These are phyloP conservation scores for Meiosimyza decipiens DNA, from an alignment of 2,888 invertebrate species.

Conservation along the genomic window DNA sequence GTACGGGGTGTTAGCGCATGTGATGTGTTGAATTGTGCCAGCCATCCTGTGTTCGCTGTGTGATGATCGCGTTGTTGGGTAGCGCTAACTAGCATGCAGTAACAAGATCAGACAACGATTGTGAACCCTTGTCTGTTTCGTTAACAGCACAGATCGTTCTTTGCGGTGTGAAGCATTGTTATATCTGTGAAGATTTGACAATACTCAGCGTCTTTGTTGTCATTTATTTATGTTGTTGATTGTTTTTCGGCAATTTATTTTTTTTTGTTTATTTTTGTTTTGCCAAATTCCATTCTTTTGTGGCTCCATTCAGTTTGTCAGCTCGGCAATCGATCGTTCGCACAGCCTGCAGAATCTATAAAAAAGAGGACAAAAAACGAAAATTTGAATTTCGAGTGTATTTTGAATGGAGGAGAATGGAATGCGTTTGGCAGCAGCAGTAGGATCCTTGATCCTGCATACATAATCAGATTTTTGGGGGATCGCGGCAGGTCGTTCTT, in stretches of 20 bases:
- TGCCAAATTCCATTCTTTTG: conserved; percentile 11
- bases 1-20: conserved; percentile 25
- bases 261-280: neutral
- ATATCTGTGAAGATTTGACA: conserved; percentile 33
- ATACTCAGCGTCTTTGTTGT: conserved; percentile 25
- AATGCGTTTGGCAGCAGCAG: too few relatives aligned
- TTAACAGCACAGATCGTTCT: neutral
- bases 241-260: neutral
- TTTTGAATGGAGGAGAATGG: too few relatives aligned
- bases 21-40: neutral
- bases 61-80: neutral
- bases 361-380: neutral
- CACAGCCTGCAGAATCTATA: neutral
- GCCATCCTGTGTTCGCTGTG: neutral
- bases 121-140: conserved; percentile 30
- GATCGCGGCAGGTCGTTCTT: neutral
- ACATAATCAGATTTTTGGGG: neutral
- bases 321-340: neutral
- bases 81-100: conserved; percentile 34
- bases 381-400: conserved; percentile 15
- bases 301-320: neutral
- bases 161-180: conserved; percentile 2
- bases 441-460: too few relatives aligned
- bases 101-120: conserved; percentile 33
- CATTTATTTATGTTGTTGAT: conserved; percentile 26